Conservation (phyloP, 2,888 invertebrate species). For the Arrhopalites spinosus region DNA sequence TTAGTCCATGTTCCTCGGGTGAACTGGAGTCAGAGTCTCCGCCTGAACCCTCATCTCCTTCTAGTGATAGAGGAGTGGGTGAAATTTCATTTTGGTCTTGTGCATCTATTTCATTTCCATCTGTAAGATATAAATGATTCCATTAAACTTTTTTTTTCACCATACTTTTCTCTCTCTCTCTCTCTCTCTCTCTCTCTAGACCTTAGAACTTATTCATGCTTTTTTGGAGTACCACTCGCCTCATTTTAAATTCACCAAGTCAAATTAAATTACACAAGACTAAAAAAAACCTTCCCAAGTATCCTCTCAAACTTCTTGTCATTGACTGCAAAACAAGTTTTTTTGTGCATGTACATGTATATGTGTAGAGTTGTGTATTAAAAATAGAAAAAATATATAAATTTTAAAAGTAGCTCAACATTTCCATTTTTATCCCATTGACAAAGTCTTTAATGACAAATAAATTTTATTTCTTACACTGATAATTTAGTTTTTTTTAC, state of each 20-base stretch:
- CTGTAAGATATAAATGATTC: constrained; percentile 21
- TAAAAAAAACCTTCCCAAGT: neutral
- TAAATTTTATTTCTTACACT: too few species aligned
- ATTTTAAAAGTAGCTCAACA: too few species aligned
- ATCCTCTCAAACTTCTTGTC: neutral
- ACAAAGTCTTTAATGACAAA: too few species aligned
- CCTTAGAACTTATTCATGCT: neutral
- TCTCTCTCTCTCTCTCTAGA: neutral
- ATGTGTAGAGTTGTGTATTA: too few species aligned
- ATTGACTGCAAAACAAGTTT: neutral
- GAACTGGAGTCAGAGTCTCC: neutral
- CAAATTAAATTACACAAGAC: neutral
- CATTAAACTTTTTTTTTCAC: neutral
- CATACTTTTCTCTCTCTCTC: neutral
- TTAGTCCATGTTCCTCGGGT: neutral
- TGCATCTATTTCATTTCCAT: constrained; percentile 38
- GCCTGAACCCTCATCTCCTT: neutral
- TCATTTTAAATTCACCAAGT: neutral
- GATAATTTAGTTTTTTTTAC: too few species aligned
- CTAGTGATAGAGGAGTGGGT: neutral
- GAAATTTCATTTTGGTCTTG: neutral
- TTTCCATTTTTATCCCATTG: too few species aligned
- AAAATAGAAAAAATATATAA: too few species aligned
- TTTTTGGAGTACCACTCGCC: neutral
- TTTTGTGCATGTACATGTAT: too few species aligned